These are phyloP conservation scores for Hippoglossus hippoglossus DNA, from an alignment of 2,797 vertebrate species.

Conservation along the genomic window DNA sequence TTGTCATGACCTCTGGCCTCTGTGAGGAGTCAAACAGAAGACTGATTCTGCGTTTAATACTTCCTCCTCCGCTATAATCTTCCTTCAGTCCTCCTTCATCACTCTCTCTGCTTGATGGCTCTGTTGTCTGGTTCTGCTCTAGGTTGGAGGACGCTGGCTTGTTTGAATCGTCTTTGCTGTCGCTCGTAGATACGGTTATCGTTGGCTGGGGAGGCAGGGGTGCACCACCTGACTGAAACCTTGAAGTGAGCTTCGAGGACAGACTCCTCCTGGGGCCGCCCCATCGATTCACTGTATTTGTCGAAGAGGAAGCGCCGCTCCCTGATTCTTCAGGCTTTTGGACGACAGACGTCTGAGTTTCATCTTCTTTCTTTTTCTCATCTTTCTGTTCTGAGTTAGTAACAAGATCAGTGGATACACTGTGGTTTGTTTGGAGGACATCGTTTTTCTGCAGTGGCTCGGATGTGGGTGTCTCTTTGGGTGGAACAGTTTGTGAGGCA, in stretches of 20 bases:
- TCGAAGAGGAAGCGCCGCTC: slow-evolving; percentile 5
- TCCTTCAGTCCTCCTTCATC: slow-evolving; percentile 41
- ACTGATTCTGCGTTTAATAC: slow-evolving; percentile 82
- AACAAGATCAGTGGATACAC: slow-evolving; percentile 5
- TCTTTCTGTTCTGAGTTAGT: slow-evolving; percentile 34
- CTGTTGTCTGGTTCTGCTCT: slow-evolving; percentile 27
- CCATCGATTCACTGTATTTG: slow-evolving; percentile 46
- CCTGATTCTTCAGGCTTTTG: slow-evolving; percentile 40
- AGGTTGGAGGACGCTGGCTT: slow-evolving; percentile 7
- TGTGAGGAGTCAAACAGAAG: slow-evolving; percentile 78
- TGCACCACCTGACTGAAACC: slow-evolving; percentile 82
- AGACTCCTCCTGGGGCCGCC: slow-evolving; percentile 84
- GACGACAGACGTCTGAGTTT: slow-evolving; percentile 4
- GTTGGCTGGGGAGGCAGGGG: slow-evolving; percentile 52
- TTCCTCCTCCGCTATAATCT: slow-evolving; percentile 65
- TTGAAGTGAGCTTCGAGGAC: slow-evolving; percentile 87
- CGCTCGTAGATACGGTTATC: slow-evolving; percentile 38
- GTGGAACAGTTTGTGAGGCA: slow-evolving; percentile 19
- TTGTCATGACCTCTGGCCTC: slow-evolving; percentile 53
- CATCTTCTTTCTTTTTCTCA: slow-evolving; percentile 8
- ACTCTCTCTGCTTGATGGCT: slow-evolving; percentile 32
- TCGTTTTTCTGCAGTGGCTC: slow-evolving; percentile 34
- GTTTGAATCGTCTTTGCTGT: slow-evolving; percentile 18
- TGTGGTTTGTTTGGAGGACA: slow-evolving; percentile 44
- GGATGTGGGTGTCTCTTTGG: slow-evolving; percentile 32